Percentiles rank a stretch among this genome's conserved stretches.
Evolutionary conservation across 2,113 vertebrate genomes (phyloP).

Genomic region (Gobius niger): DNA sequence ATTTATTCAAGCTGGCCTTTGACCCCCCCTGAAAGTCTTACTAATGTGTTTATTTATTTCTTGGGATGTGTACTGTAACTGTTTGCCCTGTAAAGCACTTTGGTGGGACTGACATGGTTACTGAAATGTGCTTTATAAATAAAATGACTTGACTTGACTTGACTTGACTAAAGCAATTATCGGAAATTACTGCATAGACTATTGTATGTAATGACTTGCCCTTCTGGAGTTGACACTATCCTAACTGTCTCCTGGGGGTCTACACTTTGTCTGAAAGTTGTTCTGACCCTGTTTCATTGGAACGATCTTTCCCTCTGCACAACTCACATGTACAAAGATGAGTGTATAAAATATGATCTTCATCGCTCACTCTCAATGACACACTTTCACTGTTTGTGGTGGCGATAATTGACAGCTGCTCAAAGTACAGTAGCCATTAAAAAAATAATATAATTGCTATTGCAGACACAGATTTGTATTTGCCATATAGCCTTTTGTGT

Average conservation of each 20-base stretch:
- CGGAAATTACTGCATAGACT: too few species aligned
- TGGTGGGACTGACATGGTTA: too few species aligned
- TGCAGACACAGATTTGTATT: not conserved
- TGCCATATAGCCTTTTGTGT: too few species aligned
- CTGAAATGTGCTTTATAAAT: too few species aligned
- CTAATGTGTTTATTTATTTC: too few species aligned
- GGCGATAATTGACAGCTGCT: not conserved
- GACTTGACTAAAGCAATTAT: too few species aligned
- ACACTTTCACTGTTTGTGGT: not conserved
- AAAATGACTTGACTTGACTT: too few species aligned
- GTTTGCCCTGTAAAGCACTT: too few species aligned
- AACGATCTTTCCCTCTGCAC: not conserved
- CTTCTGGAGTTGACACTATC: not conserved
- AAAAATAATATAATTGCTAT: not conserved
- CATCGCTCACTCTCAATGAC: not conserved
- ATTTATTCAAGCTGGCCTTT: too few species aligned
- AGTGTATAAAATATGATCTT: constrained; percentile 13
- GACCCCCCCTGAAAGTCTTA: too few species aligned
- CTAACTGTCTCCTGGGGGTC: not conserved
- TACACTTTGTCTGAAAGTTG: constrained; percentile 1
- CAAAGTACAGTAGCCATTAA: not conserved
- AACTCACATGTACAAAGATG: not conserved
- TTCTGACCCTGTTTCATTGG: constrained; percentile 12
- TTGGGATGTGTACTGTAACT: too few species aligned
- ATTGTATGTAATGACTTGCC: too few species aligned